Percentiles rank a stretch among this genome's conserved stretches.
phyloP scores from a whole-genome alignment of 2,888 invertebrate genomes.

The Xanthorhoe spadicearia region DNA sequence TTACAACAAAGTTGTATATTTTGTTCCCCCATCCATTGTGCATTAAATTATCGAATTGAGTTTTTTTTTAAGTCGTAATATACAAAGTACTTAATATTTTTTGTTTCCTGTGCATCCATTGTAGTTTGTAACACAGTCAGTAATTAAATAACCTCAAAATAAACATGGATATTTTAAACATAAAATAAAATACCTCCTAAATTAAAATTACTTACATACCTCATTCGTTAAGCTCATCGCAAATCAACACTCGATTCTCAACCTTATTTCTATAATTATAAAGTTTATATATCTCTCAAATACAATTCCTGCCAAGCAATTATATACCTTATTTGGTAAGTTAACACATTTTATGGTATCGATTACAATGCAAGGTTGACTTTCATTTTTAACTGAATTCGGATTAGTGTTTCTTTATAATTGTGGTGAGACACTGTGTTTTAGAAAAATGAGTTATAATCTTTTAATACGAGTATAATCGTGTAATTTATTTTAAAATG shows the following conservation, averaged over 20 bases:
- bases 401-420: conserved; percentile 26
- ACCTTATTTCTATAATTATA: not conserved
- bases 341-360: conserved; percentile 26
- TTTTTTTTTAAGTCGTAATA: no score
- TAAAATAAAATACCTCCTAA: not conserved
- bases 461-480: not conserved
- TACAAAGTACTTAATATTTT: no score
- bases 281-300: not conserved
- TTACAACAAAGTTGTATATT: no score
- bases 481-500: not conserved
- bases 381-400: conserved; percentile 40
- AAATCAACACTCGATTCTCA: conserved; percentile 4
- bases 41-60: no score
- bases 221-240: conserved; percentile 5
- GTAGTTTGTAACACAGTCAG: no score
- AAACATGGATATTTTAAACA: not conserved
- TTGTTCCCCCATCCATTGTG: no score
- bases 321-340: conserved; percentile 19
- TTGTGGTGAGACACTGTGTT: conserved; percentile 4
- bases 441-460: not conserved
- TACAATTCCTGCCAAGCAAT: conserved; percentile 10
- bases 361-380: conserved; percentile 42
- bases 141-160: not conserved
- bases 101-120: no score
- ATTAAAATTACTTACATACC: not conserved